A percentile compares a stretch with the other conserved stretches of the same genome.
phyloP scores from a whole-genome alignment of 2,888 invertebrate genomes.

The Leptogaster cylindrica region DNA sequence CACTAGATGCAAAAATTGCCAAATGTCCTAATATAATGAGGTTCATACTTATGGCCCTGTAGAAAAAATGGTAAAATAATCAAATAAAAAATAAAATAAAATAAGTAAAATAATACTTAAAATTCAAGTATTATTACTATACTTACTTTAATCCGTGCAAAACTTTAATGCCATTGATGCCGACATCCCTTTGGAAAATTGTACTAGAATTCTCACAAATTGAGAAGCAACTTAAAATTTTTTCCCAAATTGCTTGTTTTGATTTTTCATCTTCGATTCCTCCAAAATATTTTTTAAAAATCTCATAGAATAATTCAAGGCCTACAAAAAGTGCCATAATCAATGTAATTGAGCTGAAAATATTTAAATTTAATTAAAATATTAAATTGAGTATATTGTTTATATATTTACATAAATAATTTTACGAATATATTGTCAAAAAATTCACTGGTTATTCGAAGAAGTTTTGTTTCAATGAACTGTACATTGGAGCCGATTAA shows the following conservation, averaged over 20 bases:
- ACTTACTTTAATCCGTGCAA: constrained; percentile 9
- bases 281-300: too few relatives aligned
- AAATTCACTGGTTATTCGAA: constrained; percentile 46
- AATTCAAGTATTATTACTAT: too few relatives aligned
- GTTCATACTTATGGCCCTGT: constrained; percentile 62
- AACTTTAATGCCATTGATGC: background rate
- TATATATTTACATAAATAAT: constrained; percentile 47
- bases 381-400: too few relatives aligned
- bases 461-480: constrained; percentile 46
- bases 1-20: constrained; percentile 60
- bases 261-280: background rate
- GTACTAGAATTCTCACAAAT: constrained; percentile 44
- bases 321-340: background rate
- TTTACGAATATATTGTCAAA: constrained; percentile 44
- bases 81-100: background rate
- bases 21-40: constrained; percentile 67
- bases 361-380: background rate
- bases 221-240: constrained; percentile 47
- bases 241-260: constrained; percentile 29
- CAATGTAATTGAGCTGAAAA: background rate
- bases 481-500: constrained; percentile 40
- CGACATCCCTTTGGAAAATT: constrained; percentile 26
- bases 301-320: too few relatives aligned
- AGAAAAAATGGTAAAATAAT: background rate
- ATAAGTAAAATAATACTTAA: background rate